Evolutionary conservation across 1,140 invertebrate genomes (phyloP), one percentile per base, ranked within the genome.

Genomic region (Achatina immaculata): DNA sequence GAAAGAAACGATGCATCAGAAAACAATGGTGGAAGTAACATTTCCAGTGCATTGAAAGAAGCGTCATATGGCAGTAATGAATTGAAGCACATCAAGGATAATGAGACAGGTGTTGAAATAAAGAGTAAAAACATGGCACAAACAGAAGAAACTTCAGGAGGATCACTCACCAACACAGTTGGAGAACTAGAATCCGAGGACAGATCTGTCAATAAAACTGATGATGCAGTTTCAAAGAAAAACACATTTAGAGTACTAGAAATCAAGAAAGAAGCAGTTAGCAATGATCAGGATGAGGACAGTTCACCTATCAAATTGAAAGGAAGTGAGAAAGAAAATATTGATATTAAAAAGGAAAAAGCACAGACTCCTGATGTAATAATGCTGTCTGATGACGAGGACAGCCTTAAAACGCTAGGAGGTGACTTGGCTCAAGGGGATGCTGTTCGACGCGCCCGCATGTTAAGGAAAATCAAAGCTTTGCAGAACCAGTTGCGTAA

Each of bases 401-500:
- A 82, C 14, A 51, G 79, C 21, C 28, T 62, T 2, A 62, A 62
- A 62, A 16, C 16, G 1, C 6, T 62, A 9, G 31, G 28, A 31
- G 58, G 31, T 62, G 58, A 62, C 31, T n/a, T 9, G 6, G n/a
- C 48, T 65, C 83, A 24, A 82, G 83, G 81, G 55, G 80, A 31
- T 80, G 83, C 71, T 7, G 51, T 51, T 43, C 58, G 76, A n/a
- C 58, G 58, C 21, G 9, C 19, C 21, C 74, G 71, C 21, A 43
- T 62, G 36, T 78, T 81, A 45, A 86, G 86, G 45, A 75, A 88
- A 65, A 83, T 89, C 19, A 86, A 88, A 80, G 83, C 79, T 14
- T 79, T 91, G 28, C 89, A 90, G 76, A 85, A 97, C 88, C 95
- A 97, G 85, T 91, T 99, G 40, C 93, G 96, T 83, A 96, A 96